These are phyloP conservation scores for Oryzias curvinotus DNA, from an alignment of 2,113 vertebrate species.

Conservation along the genomic window DNA sequence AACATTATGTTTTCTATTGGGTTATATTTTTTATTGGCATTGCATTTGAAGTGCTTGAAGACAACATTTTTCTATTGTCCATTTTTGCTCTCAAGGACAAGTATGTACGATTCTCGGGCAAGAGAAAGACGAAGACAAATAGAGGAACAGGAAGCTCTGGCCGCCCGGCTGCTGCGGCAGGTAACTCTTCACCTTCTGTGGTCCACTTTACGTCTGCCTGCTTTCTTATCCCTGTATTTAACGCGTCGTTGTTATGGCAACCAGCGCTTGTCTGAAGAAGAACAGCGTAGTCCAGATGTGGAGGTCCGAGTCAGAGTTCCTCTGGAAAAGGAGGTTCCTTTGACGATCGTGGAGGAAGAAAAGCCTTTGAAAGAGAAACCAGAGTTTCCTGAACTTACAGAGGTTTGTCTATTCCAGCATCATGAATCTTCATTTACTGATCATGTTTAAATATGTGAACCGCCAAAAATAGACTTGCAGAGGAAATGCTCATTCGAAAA, in stretches of 20 bases:
- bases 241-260: neutral
- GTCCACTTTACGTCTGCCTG: neutral
- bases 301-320: slow-evolving; percentile 89
- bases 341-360: slow-evolving; percentile 73
- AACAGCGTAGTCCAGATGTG: slow-evolving; percentile 74
- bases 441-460: neutral
- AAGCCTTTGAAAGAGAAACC: slow-evolving; percentile 74
- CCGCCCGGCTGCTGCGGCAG: slow-evolving; percentile 87
- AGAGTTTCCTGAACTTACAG: slow-evolving; percentile 90
- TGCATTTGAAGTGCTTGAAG: neutral
- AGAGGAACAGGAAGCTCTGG: slow-evolving; percentile 88
- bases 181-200: slow-evolving; percentile 59
- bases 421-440: neutral
- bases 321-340: slow-evolving; percentile 92
- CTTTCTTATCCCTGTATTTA: neutral
- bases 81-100: slow-evolving; percentile 79
- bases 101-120: slow-evolving; percentile 91
- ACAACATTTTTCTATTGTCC: neutral
- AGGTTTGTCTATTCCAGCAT: slow-evolving; percentile 69
- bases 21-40: neutral
- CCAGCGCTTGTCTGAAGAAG: slow-evolving; percentile 83
- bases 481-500: neutral
- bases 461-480: neutral
- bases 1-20: slow-evolving; percentile 39
- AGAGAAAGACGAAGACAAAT: slow-evolving; percentile 90